phyloP scores from a whole-genome alignment of 1,140 invertebrate species.

The Zaprionus davidi region DNA sequence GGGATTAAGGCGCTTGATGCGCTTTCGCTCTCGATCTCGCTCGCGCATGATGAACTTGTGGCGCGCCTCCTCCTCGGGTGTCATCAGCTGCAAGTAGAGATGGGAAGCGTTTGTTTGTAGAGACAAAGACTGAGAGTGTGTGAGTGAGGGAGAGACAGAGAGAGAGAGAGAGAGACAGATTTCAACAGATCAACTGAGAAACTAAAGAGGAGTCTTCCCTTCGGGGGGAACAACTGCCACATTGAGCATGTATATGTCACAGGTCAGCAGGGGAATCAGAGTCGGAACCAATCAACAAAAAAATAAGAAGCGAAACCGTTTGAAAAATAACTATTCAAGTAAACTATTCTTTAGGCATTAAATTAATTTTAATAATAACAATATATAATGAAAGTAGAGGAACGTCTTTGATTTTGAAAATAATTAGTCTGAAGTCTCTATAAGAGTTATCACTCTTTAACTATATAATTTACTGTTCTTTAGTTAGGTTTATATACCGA shows the following conservation, averaged over 20 bases:
- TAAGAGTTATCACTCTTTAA: neutral
- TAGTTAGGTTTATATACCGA: slow-evolving; percentile 8
- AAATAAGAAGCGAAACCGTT: neutral
- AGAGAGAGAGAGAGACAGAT: slow-evolving; percentile 9
- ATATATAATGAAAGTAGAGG: neutral
- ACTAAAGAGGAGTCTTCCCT: slow-evolving; percentile 18
- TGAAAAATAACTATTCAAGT: neutral
- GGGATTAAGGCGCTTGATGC: slow-evolving; percentile 76
- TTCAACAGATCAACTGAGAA: slow-evolving; percentile 17
- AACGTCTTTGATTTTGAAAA: neutral
- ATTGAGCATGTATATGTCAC: slow-evolving; percentile 40
- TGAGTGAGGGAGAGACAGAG: slow-evolving; percentile 12
- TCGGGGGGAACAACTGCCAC: neutral
- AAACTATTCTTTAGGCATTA: neutral
- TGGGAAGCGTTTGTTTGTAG: slow-evolving; percentile 45
- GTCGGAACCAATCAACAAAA: neutral
- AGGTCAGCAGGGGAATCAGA: neutral
- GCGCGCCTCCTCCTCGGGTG: slow-evolving; percentile 77
- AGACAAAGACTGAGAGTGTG: slow-evolving; percentile 9
- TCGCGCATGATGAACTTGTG: slow-evolving; percentile 80
- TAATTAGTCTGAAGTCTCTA: neutral
- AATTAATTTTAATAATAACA: neutral
- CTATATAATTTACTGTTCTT: neutral
- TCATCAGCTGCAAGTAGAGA: slow-evolving; percentile 81
- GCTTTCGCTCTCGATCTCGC: slow-evolving; percentile 74